phyloP scores from a whole-genome alignment of 2,797 vertebrate genomes.

The Sarcophilus harrisii region DNA sequence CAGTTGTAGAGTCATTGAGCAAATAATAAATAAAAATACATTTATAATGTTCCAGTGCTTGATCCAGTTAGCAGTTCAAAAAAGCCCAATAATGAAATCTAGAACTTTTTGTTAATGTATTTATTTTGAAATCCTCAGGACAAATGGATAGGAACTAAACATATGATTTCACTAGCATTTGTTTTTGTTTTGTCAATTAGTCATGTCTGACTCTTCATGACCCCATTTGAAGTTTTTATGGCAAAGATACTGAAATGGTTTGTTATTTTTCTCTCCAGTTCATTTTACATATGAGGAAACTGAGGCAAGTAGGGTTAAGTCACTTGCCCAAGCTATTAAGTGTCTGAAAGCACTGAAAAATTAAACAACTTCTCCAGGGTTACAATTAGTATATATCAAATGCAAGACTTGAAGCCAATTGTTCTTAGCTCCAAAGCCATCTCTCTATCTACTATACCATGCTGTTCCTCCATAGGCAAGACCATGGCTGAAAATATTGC shows the following conservation, averaged over 20 bases:
- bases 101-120: background rate
- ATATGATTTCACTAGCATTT: background rate
- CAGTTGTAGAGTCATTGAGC: background rate
- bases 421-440: background rate
- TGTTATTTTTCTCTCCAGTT: background rate
- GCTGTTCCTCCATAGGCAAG: background rate
- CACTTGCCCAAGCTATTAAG: no score
- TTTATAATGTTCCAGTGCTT: background rate
- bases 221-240: background rate
- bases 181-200: background rate
- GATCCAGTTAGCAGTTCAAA: background rate
- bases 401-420: background rate
- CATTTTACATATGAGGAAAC: no score
- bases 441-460: background rate
- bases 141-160: background rate
- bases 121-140: background rate
- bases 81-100: background rate
- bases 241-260: background rate
- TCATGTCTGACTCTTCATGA: background rate
- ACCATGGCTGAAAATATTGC: background rate
- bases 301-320: no score
- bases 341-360: background rate
- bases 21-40: background rate
- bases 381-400: background rate
- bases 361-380: background rate